These are phyloP conservation scores for Apostichopus japonicus DNA, from an alignment of 35 echinoderm and acorn worm species.

Conservation along the genomic window DNA sequence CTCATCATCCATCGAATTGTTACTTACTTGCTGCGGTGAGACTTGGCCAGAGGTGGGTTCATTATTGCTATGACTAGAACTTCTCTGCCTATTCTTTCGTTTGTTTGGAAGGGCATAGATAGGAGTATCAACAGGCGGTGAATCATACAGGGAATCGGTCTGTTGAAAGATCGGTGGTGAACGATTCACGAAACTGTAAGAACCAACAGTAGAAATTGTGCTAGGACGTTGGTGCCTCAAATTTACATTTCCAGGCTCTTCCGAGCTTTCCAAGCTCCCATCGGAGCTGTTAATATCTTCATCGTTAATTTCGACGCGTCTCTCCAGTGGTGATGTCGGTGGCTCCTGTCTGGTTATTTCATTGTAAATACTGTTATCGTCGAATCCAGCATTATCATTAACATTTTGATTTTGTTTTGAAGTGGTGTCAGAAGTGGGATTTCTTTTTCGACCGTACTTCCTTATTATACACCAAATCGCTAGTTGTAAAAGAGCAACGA, in stretches of 20 bases:
- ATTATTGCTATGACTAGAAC: not conserved
- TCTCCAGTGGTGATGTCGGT: not conserved
- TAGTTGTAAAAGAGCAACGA: not conserved
- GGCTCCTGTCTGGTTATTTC: not conserved
- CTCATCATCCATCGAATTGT: not conserved
- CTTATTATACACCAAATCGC: not conserved
- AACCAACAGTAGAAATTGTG: not conserved
- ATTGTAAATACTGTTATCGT: not conserved
- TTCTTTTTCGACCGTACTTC: not conserved
- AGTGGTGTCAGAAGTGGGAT: not conserved
- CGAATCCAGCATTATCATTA: not conserved
- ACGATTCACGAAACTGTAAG: not conserved
- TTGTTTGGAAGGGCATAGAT: not conserved
- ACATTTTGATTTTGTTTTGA: not conserved
- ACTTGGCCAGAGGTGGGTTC: no score
- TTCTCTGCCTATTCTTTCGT: not conserved
- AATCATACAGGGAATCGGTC: not conserved
- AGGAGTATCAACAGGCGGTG: not conserved
- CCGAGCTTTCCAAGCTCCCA: not conserved
- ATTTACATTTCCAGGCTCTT: not conserved
- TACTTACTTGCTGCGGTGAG: not conserved
- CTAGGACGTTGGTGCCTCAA: not conserved
- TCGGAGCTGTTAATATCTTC: not conserved
- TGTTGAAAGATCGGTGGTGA: not conserved
- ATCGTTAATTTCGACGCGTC: not conserved